These are phyloP conservation scores for Carposina sasakii DNA, from an alignment of 1,140 invertebrate genomes.

Conservation along the genomic window DNA sequence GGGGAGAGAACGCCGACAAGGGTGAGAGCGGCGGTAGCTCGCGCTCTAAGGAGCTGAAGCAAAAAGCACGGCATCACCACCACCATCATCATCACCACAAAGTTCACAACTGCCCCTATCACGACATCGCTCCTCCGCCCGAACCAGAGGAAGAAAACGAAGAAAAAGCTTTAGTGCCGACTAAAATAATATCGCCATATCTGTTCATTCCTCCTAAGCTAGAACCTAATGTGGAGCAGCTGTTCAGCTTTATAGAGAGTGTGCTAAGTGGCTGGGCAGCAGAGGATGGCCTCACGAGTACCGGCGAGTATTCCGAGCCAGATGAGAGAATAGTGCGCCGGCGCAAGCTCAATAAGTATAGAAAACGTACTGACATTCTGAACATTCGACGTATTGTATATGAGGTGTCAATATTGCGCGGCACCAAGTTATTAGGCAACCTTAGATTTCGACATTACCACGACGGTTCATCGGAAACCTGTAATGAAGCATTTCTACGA, in stretches of 20 bases:
- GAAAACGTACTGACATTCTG: slow-evolving; percentile 76
- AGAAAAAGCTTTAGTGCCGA: slow-evolving; percentile 52
- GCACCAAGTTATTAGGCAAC: slow-evolving; percentile 76
- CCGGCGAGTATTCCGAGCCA: slow-evolving; percentile 77
- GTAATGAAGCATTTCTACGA: slow-evolving; percentile 82
- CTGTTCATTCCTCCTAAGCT: slow-evolving; percentile 70
- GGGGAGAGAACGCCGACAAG: slow-evolving; percentile 60
- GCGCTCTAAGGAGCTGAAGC: slow-evolving; percentile 25
- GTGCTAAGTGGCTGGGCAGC: slow-evolving; percentile 80
- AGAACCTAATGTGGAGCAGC: slow-evolving; percentile 83
- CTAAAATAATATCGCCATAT: slow-evolving; percentile 65
- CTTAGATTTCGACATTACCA: slow-evolving; percentile 80
- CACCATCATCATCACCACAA: slow-evolving; percentile 64
- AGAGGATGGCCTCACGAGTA: slow-evolving; percentile 78
- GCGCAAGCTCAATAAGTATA: slow-evolving; percentile 76
- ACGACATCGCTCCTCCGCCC: slow-evolving; percentile 53
- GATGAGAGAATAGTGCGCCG: slow-evolving; percentile 77
- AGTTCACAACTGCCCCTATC: slow-evolving; percentile 62
- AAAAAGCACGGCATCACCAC: slow-evolving; percentile 48
- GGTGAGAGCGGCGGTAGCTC: slow-evolving; percentile 43
- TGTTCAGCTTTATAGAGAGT: slow-evolving; percentile 83
- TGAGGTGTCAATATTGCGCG: slow-evolving; percentile 77
- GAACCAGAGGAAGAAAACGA: slow-evolving; percentile 55
- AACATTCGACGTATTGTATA: slow-evolving; percentile 78
- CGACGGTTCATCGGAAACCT: slow-evolving; percentile 80